These are phyloP conservation scores for Dipus sagitta DNA, from an alignment of 2,797 vertebrate species.

Conservation along the genomic window DNA sequence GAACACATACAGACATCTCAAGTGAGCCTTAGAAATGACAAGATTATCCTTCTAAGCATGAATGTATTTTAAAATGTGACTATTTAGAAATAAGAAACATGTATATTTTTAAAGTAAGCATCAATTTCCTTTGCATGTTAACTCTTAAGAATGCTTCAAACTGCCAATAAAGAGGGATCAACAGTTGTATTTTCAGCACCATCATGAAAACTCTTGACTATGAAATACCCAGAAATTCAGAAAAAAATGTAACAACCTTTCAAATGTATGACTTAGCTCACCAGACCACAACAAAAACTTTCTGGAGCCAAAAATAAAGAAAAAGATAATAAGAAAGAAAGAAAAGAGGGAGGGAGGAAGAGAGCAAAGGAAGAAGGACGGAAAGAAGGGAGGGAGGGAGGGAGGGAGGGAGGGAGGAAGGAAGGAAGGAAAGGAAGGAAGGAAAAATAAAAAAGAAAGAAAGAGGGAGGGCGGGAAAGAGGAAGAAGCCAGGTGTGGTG, in stretches of 20 bases:
- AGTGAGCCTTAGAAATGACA: not conserved
- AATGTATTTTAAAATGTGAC: not conserved
- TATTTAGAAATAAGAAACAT: slow-evolving; percentile 24
- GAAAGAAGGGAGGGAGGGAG: too few species aligned
- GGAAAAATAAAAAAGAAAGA: not conserved
- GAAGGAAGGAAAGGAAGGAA: not conserved
- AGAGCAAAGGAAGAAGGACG: too few species aligned
- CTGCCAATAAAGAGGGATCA: not conserved
- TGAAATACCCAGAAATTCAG: not conserved
- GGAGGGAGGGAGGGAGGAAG: too few species aligned
- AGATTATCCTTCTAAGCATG: not conserved
- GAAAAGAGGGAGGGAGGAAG: too few species aligned
- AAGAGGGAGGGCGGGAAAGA: too few species aligned
- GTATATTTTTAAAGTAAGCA: not conserved
- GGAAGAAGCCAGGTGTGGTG: too few species aligned
- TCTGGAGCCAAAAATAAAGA: not conserved
- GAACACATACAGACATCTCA: not conserved
- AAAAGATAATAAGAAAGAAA: not conserved
- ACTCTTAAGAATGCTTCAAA: slow-evolving; percentile 34
- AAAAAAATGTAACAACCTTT: slow-evolving; percentile 23
- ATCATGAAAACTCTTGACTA: slow-evolving; percentile 21
- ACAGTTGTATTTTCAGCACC: slow-evolving; percentile 4
- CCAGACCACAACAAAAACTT: not conserved
- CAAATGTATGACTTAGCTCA: slow-evolving; percentile 18
- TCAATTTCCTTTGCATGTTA: not conserved